Evolutionary conservation across 2,797 vertebrate species (phyloP).

Genomic region (Aulostomus chinensis): DNA sequence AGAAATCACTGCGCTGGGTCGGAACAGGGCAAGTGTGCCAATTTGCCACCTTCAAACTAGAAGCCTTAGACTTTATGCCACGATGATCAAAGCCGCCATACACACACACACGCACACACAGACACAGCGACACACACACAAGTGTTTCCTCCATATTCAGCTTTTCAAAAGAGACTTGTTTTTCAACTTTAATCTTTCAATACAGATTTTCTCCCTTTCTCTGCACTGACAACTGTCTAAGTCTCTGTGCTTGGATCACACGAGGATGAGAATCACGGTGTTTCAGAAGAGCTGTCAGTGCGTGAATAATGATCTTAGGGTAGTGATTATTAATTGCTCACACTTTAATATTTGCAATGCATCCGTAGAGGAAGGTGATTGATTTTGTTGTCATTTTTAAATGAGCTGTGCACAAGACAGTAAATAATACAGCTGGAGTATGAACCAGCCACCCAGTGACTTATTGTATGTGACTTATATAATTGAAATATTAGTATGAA

Average conservation of each 20-base stretch:
- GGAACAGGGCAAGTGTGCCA: slow-evolving; percentile 56
- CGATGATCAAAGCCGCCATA: slow-evolving; percentile 68
- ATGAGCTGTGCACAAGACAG: too few species aligned
- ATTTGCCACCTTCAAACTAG: slow-evolving; percentile 58
- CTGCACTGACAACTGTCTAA: slow-evolving; percentile 54
- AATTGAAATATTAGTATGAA: too few species aligned
- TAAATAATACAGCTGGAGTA: too few species aligned
- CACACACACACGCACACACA: slow-evolving; percentile 45
- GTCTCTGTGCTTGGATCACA: slow-evolving; percentile 45
- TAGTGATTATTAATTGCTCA: slow-evolving; percentile 50
- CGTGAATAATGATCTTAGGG: slow-evolving; percentile 49
- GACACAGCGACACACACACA: slow-evolving; percentile 44
- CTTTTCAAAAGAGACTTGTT: slow-evolving; percentile 57
- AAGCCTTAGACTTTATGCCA: slow-evolving; percentile 59
- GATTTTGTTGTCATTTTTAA: too few species aligned
- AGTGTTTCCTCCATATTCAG: slow-evolving; percentile 58
- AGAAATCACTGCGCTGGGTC: slow-evolving; percentile 23
- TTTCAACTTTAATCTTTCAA: slow-evolving; percentile 73
- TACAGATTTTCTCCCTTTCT: slow-evolving; percentile 47
- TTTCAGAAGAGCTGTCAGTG: slow-evolving; percentile 45
- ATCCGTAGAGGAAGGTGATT: neutral
- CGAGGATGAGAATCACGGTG: slow-evolving; percentile 32
- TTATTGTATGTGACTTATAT: too few species aligned
- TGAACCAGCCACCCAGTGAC: too few species aligned
- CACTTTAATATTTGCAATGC: slow-evolving; percentile 10